Evolutionary conservation across 1,140 invertebrate species (phyloP), one percentile per base, ranked within the genome.

Genomic region (Leptoteleia sp.): DNA sequence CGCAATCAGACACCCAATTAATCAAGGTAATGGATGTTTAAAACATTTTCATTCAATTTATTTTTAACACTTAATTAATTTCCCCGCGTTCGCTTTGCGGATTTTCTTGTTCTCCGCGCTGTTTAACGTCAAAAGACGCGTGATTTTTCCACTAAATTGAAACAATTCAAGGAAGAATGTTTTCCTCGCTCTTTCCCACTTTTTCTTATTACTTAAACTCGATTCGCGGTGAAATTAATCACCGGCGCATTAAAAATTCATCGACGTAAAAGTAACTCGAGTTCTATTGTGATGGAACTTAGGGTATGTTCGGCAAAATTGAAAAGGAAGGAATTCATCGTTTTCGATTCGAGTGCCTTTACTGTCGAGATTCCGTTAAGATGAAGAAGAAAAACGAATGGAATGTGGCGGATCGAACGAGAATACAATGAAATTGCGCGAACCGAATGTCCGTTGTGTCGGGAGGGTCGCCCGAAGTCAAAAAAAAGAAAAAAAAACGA

Each of bases 251-350:
- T 64, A 55, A 73, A 62, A 67, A 61, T 75, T 75, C 19, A 64
- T 62, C 25, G 29, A 40, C 15, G 8, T 13, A 42, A 76, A 45
- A 59, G 47, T 35, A 27, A 47, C n/a, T 40, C 33, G 33, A 59
- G 33, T 40, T 16, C 25, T 15, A 33, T 42, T 38, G 15, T 38
- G 45, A 1, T 2, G 9, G 19, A 61, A 62, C 40, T 29, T 57
- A 4, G 19, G 8, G 19, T 16, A 52, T 57, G 29, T 37, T 72
- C 11, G 48, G 35, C 15, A 42, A 72, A 78, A 78, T 72, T 72
- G 76, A 78, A 78, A 78, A 68, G 40, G 47, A 64, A 52, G 55
- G 73, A 80, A 80, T 76, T 72, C 68, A 80, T 76, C 67, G 73
- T 73, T 76, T 76, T 76, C 48, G 50, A 67, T 64, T 80, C 68